Evolutionary conservation across 2,797 vertebrate genomes (phyloP), one percentile per base, ranked within the genome.

Genomic region (Orestias chungarensis): DNA sequence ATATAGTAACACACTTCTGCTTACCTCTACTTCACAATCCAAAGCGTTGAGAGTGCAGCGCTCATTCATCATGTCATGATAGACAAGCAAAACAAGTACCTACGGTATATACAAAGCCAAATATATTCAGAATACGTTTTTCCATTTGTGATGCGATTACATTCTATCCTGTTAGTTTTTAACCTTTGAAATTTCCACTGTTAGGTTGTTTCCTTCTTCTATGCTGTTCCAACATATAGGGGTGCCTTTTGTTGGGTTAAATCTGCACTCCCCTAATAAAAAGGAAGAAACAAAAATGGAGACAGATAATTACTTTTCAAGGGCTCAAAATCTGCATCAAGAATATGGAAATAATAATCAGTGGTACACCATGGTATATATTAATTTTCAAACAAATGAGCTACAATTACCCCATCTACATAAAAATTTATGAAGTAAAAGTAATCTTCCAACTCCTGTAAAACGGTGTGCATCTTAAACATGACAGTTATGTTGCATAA

Each of bases 171-270:
- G 5, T 50, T 66, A 33, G 14, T 47, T 8, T 49, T 49, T 1
- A 93, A 99, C 97, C 97, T 99, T 99, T 82, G 96, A 93, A 64
- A 97, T 85, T 43, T 96, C 96, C 81, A 96, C 71, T n/a, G 96
- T 95, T 35, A 88, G 52, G 61, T 92, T 88, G 44, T 90, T 90
- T 1, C 94, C 95, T 52, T 94, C 88, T 70, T 87, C 79, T 25
- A 96, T 93, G 29, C 93, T 92, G 78, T 95, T 89, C 79, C 90
- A 90, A 0, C 93, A 94, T 3, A 97, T 74, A 38, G 94, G 75
- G 33, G 83, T 88, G 69, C 94, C 95, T 0, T 78, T 54, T 3
- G 87, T 66, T 1, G 87, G 59, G 73, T 80, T 92, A 80, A 95
- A 96, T 71, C 93, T 93, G 88, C 93, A 95, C 0, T 91, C 89